These are phyloP conservation scores for Dissostichus mawsoni DNA, from an alignment of 2,113 vertebrate genomes.

Conservation along the genomic window DNA sequence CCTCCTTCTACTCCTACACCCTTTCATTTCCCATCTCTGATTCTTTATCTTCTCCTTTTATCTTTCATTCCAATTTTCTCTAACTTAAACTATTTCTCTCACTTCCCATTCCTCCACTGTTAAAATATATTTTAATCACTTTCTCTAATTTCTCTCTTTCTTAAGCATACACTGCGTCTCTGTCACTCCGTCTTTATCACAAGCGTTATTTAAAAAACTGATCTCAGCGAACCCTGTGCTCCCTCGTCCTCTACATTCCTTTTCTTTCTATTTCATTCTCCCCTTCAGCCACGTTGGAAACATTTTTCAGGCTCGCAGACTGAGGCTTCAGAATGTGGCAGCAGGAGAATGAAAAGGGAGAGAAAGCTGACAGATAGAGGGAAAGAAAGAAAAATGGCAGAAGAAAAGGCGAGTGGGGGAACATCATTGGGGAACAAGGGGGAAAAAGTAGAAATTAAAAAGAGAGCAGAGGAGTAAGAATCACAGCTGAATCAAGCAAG, in stretches of 20 bases:
- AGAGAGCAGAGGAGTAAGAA: not conserved
- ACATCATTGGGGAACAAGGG: not conserved
- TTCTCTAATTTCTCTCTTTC: not conserved
- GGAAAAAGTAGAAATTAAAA: not conserved
- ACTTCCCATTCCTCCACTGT: not conserved
- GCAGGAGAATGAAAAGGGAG: constrained; percentile 39
- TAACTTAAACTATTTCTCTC: not conserved
- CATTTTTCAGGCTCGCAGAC: constrained; percentile 51
- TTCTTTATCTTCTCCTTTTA: not conserved
- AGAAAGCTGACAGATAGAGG: constrained; percentile 18
- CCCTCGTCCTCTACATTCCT: constrained; percentile 21
- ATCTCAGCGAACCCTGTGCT: constrained; percentile 42
- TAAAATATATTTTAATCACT: not conserved
- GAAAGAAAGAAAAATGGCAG: constrained; percentile 27
- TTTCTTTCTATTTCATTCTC: constrained; percentile 25
- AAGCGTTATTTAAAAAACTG: constrained; percentile 15
- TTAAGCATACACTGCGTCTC: not conserved
- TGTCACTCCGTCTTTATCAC: not conserved
- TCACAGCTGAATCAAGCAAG: not conserved
- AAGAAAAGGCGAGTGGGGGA: not conserved
- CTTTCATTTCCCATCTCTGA: not conserved
- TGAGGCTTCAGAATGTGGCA: constrained; percentile 52
- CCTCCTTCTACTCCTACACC: not conserved
- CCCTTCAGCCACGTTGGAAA: constrained; percentile 41
- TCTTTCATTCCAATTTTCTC: not conserved